Conservation (phyloP, 2,113 vertebrate genomes). For the Actenoides lindsayi region DNA sequence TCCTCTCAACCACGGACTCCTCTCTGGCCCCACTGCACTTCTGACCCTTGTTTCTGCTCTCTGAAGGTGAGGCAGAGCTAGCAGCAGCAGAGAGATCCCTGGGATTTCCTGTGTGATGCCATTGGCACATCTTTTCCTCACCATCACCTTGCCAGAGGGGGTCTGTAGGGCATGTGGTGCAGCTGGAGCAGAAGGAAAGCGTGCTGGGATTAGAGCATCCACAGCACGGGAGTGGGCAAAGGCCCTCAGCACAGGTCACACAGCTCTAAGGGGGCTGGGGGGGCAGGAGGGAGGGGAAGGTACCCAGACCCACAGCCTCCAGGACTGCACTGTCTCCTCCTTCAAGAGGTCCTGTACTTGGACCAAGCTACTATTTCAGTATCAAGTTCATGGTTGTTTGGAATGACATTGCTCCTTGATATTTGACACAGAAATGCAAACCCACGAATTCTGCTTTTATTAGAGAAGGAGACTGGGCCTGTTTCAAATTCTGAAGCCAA, state of each 20-base stretch:
- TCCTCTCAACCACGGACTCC: background rate
- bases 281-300: background rate
- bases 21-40: background rate
- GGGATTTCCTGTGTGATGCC: background rate
- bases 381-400: background rate
- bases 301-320: background rate
- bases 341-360: background rate
- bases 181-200: background rate
- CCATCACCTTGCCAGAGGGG: accelerated
- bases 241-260: background rate
- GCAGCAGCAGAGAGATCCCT: background rate
- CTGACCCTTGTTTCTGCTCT: background rate
- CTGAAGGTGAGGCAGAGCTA: background rate
- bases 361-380: background rate
- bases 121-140: background rate
- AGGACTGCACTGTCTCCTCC: background rate
- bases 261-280: background rate
- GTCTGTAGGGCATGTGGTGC: background rate
- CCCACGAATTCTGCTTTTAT: background rate
- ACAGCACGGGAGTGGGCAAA: background rate
- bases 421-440: background rate
- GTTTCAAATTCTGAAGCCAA: background rate
- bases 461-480: background rate
- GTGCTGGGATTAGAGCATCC: background rate
- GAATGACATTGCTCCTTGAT: background rate